Base-by-base conservation (phyloP, 2,113 vertebrate species). In the Cyprinodon variegatus region DNA sequence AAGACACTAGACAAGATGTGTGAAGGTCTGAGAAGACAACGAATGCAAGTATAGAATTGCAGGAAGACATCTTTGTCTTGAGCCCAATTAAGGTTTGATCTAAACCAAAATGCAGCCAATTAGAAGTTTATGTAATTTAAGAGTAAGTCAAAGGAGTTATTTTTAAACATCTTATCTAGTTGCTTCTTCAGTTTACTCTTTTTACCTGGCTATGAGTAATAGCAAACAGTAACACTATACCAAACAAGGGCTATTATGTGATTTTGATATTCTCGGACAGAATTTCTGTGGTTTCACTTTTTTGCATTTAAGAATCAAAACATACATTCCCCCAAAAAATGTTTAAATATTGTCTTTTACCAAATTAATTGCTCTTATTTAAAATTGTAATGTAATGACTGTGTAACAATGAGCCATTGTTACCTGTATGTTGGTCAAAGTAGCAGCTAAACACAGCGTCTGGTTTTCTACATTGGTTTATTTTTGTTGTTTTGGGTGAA, bases 1-100 rank as follows among this genome's bases (percentile, higher is more conserved):
- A 65, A 74, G 69, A 80, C 11, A 45, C 29, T 59, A 59, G 61
- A 65, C 70, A 65, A 65, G 48, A 13, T 17, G 37, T 57, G 57
- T 61, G 74, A 73, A 77, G 69, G 81, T 69, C 70, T 41, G 78
- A 74, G 60, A 60, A 46, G 53, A 38, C 22, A 76, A 70, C 71
- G 41, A 46, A 38, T 22, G 22, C 50, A 45, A 43, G 45, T 63
- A 46, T 22, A 15, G 57, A 53, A 39, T 65, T 43, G 67, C 72
- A 67, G 68, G 57, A 68, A 60, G 65, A 65, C 64, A 29, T 70
- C 45, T 81, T 76, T 81, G 62, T 75, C 38, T 68, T 15, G 4
- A 22, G 48, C 50, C 65, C 67, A 38, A 69, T 72, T 62, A 7
- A 74, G 65, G 63, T 83, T 83, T 77, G 68, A 83, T 86, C 41